These are phyloP conservation scores for Subanguina moxae DNA, from an alignment of 1,140 invertebrate genomes.

Conservation along the genomic window DNA sequence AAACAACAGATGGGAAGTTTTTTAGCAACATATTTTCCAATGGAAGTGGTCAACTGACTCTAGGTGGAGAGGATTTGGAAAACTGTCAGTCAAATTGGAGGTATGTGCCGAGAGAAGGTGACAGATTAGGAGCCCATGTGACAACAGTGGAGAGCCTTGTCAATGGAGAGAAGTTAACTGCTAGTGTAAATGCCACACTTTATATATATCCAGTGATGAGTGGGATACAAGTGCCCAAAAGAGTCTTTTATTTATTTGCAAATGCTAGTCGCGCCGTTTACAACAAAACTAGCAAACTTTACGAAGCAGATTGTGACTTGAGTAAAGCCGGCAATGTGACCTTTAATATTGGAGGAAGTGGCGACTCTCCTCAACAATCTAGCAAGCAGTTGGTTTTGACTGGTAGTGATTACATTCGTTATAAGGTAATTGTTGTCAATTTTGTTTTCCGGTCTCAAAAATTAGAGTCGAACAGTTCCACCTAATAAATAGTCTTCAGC, in stretches of 20 bases:
- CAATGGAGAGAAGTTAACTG: background rate
- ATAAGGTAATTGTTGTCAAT: background rate
- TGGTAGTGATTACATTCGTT: background rate
- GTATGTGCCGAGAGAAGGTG: background rate
- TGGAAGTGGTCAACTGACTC: constrained; percentile 1
- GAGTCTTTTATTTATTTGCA: background rate
- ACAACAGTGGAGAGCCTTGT: background rate
- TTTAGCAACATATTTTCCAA: background rate
- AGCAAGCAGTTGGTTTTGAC: background rate
- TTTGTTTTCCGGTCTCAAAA: no score
- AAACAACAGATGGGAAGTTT: background rate
- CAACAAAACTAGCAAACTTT: background rate
- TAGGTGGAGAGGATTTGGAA: background rate
- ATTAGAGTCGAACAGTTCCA: no score
- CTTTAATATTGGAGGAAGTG: background rate
- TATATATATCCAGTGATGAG: background rate
- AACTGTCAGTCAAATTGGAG: background rate
- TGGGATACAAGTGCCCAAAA: background rate
- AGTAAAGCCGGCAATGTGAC: background rate
- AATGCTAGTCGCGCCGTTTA: background rate
- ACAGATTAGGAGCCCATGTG: background rate
- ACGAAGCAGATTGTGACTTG: background rate
- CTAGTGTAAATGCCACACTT: background rate
- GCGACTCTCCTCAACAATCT: background rate
- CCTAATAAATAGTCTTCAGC: no score